phyloP scores from a whole-genome alignment of 2,888 invertebrate genomes.

The Oeneis ivallda region DNA sequence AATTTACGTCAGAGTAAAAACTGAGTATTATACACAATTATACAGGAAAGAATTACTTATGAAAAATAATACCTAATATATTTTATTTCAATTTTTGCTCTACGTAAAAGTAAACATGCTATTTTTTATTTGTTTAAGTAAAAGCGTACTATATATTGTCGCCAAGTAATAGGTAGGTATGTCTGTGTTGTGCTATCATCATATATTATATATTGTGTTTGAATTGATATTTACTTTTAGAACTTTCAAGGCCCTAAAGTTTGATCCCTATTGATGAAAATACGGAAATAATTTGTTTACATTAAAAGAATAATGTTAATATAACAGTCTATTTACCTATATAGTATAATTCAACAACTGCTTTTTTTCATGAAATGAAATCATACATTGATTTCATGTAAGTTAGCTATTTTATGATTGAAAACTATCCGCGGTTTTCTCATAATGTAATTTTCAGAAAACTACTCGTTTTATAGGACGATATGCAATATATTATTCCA shows the following conservation, averaged over 20 bases:
- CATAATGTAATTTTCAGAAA: too few relatives aligned
- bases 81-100: slow-evolving; percentile 44
- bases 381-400: too few relatives aligned
- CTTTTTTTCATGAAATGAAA: not conserved
- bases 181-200: slow-evolving; percentile 32
- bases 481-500: too few relatives aligned
- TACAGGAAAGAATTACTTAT: not conserved
- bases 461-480: too few relatives aligned
- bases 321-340: too few relatives aligned
- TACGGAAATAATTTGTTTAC: too few relatives aligned
- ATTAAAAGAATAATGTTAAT: not conserved
- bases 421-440: too few relatives aligned
- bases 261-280: too few relatives aligned
- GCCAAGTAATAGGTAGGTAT: slow-evolving; percentile 23
- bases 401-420: too few relatives aligned
- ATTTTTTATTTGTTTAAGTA: slow-evolving; percentile 27
- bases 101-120: slow-evolving; percentile 41
- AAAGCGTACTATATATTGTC: slow-evolving; percentile 16
- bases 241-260: slow-evolving; percentile 10
- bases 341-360: too few relatives aligned
- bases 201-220: slow-evolving; percentile 20
- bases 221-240: not conserved
- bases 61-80: not conserved
- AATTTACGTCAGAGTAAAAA: slow-evolving; percentile 39
- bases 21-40: slow-evolving; percentile 15